Percentiles rank a stretch among this genome's conserved stretches.
phyloP scores from a whole-genome alignment of 2,113 vertebrate genomes.

The Anguilla rostrata region DNA sequence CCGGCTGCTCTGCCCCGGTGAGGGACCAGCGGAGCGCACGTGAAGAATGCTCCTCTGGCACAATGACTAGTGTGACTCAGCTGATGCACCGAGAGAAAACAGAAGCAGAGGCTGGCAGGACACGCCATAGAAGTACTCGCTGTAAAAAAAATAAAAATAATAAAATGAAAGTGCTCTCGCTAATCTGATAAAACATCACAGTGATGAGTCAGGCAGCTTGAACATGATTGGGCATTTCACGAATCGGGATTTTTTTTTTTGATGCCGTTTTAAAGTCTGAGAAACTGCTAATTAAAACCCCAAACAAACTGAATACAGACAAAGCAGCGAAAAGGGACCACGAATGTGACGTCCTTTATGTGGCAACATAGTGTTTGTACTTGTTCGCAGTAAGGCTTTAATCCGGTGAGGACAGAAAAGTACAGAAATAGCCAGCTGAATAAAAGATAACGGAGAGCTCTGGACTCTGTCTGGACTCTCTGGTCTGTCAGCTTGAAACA shows the following conservation, averaged over 20 bases:
- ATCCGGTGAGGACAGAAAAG: not conserved
- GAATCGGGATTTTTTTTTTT: not conserved
- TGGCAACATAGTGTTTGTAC: not conserved
- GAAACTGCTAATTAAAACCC: not conserved
- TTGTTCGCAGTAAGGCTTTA: not conserved
- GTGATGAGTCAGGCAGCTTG: not conserved
- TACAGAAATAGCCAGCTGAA: not conserved
- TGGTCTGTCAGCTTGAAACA: not conserved
- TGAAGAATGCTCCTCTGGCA: not conserved
- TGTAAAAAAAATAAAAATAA: not conserved
- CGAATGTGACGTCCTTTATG: not conserved
- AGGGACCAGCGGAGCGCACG: not conserved
- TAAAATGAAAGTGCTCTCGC: too few species aligned
- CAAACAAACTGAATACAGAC: not conserved
- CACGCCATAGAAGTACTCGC: not conserved
- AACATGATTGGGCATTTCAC: not conserved
- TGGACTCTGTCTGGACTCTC: too few species aligned
- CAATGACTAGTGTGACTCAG: not conserved
- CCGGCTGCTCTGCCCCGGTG: not conserved
- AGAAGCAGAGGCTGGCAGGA: not conserved
- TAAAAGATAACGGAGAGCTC: not conserved
- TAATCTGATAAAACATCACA: not conserved
- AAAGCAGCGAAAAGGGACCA: slow-evolving; percentile 9
- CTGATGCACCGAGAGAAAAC: not conserved
- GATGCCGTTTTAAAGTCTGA: not conserved